Conservation (phyloP, 2,888 invertebrate species). For the Netelia fuscicornis region DNA sequence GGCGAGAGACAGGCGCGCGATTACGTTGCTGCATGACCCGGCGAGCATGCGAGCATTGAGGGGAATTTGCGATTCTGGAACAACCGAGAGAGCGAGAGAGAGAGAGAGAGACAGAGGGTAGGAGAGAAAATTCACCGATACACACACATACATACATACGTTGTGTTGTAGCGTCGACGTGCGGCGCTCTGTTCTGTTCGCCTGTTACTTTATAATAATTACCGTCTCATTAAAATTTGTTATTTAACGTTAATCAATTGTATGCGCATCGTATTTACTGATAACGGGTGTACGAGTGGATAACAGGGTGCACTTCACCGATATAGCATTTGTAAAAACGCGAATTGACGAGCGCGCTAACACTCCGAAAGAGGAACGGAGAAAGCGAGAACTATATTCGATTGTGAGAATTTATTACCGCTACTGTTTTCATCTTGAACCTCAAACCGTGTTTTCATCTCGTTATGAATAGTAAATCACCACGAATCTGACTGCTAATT, state of each 20-base stretch:
- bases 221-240: constrained; percentile 84
- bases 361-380: neutral
- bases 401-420: constrained; percentile 11
- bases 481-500: constrained; percentile 26
- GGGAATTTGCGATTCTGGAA: constrained; percentile 49
- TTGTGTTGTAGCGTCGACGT: constrained; percentile 68
- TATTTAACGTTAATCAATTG: constrained; percentile 84
- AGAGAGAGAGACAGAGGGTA: constrained; percentile 22
- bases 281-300: constrained; percentile 6
- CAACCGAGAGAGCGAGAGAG: constrained; percentile 38
- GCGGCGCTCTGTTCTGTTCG: constrained; percentile 78
- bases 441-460: constrained; percentile 4
- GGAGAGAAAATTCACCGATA: constrained; percentile 43
- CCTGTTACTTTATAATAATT: constrained; percentile 84
- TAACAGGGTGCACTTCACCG: neutral
- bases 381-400: neutral
- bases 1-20: constrained; percentile 73
- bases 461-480: constrained; percentile 69
- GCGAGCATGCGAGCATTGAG: constrained; percentile 78
- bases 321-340: constrained; percentile 4
- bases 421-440: constrained; percentile 6
- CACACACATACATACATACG: constrained; percentile 58
- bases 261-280: constrained; percentile 19
- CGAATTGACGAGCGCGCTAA: neutral
- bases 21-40: constrained; percentile 82